phyloP scores from a whole-genome alignment of 1,140 invertebrate species.

The Tetraneura akinire region DNA sequence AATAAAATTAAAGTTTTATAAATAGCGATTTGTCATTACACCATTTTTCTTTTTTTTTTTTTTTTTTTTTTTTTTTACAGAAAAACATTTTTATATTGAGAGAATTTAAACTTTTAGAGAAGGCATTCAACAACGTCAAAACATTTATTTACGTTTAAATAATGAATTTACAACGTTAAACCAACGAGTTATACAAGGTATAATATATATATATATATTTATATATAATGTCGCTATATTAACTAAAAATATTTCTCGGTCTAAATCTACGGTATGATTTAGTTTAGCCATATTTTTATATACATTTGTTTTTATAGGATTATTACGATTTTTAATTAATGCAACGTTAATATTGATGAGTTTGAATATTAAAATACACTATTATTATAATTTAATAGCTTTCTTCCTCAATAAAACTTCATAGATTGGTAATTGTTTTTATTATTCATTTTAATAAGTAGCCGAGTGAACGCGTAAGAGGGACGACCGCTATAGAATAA shows the following conservation, averaged over 20 bases:
- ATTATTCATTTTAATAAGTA: neutral
- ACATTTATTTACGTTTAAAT: neutral
- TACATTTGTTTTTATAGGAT: too few species aligned
- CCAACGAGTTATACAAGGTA: too few species aligned
- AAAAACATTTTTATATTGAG: neutral
- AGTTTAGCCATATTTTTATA: too few species aligned
- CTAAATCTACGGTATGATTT: too few species aligned
- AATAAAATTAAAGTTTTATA: constrained; percentile 27
- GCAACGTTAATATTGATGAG: too few species aligned
- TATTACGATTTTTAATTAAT: too few species aligned
- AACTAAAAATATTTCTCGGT: too few species aligned
- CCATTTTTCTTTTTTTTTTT: neutral
- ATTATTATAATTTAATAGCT: too few species aligned
- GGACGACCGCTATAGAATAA: neutral
- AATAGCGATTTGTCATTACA: constrained; percentile 11
- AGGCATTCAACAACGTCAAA: neutral
- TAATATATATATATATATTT: too few species aligned
- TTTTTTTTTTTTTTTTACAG: constrained; percentile 9
- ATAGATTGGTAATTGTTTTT: neutral
- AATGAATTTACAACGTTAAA: neutral
- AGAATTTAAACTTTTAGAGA: neutral
- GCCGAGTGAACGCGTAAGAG: neutral
- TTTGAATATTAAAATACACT: too few species aligned
- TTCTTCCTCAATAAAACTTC: too few species aligned
- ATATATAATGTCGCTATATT: too few species aligned